Base-by-base conservation (phyloP, 2,113 vertebrate species). In the Cyprinodon tularosa region DNA sequence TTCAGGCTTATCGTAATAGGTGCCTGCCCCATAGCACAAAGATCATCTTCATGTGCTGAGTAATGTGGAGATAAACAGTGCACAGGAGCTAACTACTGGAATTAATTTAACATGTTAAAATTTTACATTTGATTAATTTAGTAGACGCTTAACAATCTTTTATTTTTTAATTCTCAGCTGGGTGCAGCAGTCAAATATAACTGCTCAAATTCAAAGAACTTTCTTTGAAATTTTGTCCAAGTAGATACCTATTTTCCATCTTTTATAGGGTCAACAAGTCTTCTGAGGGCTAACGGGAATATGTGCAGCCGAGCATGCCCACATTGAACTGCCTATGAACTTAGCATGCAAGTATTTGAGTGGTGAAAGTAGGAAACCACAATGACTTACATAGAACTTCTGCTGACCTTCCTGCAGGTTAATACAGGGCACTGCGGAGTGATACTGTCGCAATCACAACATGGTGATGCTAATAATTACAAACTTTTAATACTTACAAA, bases 11-110 rank as follows among this genome's bases (percentile, higher is more conserved):
- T 72, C 82, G 59, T 72, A 76, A 78, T 86, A 80, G 73, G 69
- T 42, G 77, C 66, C 68, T 84, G 78, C 60, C 37, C 37, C 68
- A 57, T 7, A 77, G 68, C 66, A 66, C 29, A 53, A 67, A 8
- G 59, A 81, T 84, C 76, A 79, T 78, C 72, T 73, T 71, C 64
- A 70, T 50, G 68, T 74, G 71, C 80, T 71, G 76, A 80, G 74
- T 83, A 77, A 81, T 85, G 77, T 80, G 73, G 72, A 84, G 78
- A 80, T 71, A 60, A 81, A 81, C 67, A 48, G 17, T 70, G n/a
- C 2, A 40, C 59, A 62, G n/a, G 4, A 67, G 60, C 62, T 48
- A 74, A 59, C 37, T 1, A 1, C 60, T 75, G 72, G 66, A 53
- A 71, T 71, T 68, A 45, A 81, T 76, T 77, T 71, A 75, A 82